Evolutionary conservation across 2,888 invertebrate genomes (phyloP).

Genomic region (Erebia ligea): DNA sequence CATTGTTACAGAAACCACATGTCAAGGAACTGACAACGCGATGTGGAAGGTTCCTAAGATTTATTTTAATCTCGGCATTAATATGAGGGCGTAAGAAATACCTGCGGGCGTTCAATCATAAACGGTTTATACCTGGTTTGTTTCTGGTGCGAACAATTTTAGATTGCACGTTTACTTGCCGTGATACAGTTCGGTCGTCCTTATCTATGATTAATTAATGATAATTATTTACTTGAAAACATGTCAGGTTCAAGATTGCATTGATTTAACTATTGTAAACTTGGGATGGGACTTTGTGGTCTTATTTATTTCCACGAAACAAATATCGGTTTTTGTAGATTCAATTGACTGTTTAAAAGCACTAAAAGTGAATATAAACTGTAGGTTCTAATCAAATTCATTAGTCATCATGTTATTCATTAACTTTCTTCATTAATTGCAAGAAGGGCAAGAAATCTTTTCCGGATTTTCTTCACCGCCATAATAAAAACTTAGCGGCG

Average conservation of each 20-base stretch:
- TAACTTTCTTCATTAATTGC: not conserved
- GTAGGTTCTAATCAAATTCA: too few species aligned
- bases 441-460: not conserved
- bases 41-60: constrained; percentile 51
- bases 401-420: not conserved
- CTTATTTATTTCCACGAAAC: too few species aligned
- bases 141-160: constrained; percentile 71
- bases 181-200: constrained; percentile 34
- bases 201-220: not conserved
- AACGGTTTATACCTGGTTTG: constrained; percentile 77
- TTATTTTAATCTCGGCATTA: constrained; percentile 78
- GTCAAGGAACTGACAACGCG: constrained; percentile 6
- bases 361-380: too few species aligned
- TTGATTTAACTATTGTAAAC: too few species aligned
- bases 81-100: constrained; percentile 72
- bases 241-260: too few species aligned
- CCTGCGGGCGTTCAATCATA: constrained; percentile 79
- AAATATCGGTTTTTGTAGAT: too few species aligned
- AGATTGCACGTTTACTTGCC: constrained; percentile 29
- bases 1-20: not conserved
- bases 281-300: too few species aligned
- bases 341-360: too few species aligned
- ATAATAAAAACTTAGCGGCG: not conserved
- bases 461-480: not conserved
- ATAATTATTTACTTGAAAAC: not conserved